Percentiles rank a stretch among this genome's conserved stretches.
Evolutionary conservation across 2,113 vertebrate genomes (phyloP).

Genomic region (Perca schrenkii): DNA sequence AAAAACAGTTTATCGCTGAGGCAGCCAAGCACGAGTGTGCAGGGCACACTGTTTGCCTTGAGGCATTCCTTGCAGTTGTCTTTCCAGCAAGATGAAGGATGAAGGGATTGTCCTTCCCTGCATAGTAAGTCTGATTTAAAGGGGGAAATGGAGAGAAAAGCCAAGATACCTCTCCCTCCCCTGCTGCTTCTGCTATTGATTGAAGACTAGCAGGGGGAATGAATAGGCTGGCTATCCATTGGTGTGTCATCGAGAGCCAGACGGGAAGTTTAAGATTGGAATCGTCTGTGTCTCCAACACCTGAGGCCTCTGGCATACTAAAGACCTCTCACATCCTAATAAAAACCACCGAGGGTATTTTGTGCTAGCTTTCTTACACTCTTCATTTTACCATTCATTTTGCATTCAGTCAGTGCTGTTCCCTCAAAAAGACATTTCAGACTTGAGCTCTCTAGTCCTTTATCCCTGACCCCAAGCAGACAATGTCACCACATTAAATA

Average conservation of each 20-base stretch:
- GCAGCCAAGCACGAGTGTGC: conserved; percentile 40
- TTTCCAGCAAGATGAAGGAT: conserved; percentile 69
- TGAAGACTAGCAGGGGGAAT: conserved; percentile 60
- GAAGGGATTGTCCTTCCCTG: conserved; percentile 61
- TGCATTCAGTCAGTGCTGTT: neutral
- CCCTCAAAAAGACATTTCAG: conserved; percentile 5
- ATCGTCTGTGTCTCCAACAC: conserved; percentile 37
- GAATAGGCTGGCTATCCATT: conserved; percentile 56
- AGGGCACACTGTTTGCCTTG: conserved; percentile 58
- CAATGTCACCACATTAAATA: conserved; percentile 62
- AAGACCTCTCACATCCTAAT: conserved; percentile 37
- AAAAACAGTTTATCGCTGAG: conserved; percentile 57
- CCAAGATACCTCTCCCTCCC: conserved; percentile 50
- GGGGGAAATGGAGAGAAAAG: conserved; percentile 55
- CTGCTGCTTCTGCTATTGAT: conserved; percentile 71
- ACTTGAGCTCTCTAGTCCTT: conserved; percentile 11
- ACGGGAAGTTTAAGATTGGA: conserved; percentile 60
- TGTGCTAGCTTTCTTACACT: neutral
- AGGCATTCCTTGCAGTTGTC: conserved; percentile 68
- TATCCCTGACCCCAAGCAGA: conserved; percentile 42
- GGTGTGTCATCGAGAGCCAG: conserved; percentile 61
- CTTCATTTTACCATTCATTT: conserved; percentile 32
- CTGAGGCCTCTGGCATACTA: conserved; percentile 53
- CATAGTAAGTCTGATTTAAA: conserved; percentile 74
- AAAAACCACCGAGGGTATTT: conserved; percentile 25